Evolutionary conservation across 2,113 vertebrate genomes (phyloP), one percentile per base, ranked within the genome.

Genomic region (Leucosticte australis): DNA sequence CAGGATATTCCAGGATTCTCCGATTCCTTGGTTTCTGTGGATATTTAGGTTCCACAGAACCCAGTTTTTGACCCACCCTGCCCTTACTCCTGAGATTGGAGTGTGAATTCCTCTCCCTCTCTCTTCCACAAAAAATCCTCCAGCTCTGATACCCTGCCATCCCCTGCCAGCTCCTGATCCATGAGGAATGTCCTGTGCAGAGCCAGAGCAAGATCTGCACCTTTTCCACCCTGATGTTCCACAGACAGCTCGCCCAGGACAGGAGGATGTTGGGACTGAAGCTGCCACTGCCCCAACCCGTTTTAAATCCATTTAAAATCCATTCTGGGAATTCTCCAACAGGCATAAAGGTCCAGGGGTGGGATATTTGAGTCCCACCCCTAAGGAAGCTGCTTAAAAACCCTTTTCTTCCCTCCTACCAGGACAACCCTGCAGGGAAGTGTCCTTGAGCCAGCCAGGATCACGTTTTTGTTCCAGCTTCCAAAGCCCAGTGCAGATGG

Each of bases 121-220:
- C 37, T 41, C 30, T 41, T 7, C 33, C 35, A 55, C 26, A 59
- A 13, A 15, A 59, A 35, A 8, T 42, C 21, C 39, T 15, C 42
- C 4, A 1, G 42, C 9, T 2, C 4, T 1, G 7, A 13, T 37
- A 56, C 52, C 33, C 71, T 65, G 21, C 41, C 11, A 5, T 23
- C n/a, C 21, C 21, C 46, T n/a, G 16, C 4, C 3, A 52, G 21
- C 3, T 2, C 68, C 74, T 14, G 46, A 23, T 26, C 20, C 1
- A 1, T 15, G 0, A 19, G 82, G 59, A 75, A 49, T n/a, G 18
- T 17, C 31, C 23, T 82, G 47, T 37, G 42, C 14, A 53, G 60
- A 75, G 10, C 26, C 64, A 37, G 23, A n/a, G 6, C 9, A 19
- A 12, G 37, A 20, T 37, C n/a, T 74, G 21, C n/a, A 10, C 22